Evolutionary conservation across 1,140 invertebrate species (phyloP).

Genomic region (Catajapyx aquilonaris): DNA sequence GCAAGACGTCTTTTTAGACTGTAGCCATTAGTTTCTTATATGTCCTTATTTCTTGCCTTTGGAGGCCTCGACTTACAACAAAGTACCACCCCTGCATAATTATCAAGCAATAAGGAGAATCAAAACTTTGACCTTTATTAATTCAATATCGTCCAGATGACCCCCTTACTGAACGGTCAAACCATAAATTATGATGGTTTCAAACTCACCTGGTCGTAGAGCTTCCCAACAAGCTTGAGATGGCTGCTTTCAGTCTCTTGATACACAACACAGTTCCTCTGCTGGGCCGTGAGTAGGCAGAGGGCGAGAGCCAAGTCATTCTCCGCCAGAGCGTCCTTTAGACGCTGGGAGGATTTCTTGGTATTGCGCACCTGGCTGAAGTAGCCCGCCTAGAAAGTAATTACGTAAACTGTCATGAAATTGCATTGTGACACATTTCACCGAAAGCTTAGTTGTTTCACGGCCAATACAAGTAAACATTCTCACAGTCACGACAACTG

Average conservation of each 20-base stretch:
- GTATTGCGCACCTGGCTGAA: conserved; percentile 93
- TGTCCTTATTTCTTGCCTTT: no score
- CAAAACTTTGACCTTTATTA: no score
- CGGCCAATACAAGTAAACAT: conserved; percentile 7
- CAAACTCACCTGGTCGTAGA: conserved; percentile 24
- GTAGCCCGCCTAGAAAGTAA: conserved; percentile 54
- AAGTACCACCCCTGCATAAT: no score
- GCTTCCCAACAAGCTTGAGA: conserved; percentile 65
- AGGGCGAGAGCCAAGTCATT: conserved; percentile 81
- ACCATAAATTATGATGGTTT: not conserved
- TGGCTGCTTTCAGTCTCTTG: conserved; percentile 69
- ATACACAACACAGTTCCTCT: conserved; percentile 82
- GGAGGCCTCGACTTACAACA: no score
- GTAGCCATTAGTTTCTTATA: no score
- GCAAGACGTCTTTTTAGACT: no score
- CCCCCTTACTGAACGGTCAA: no score
- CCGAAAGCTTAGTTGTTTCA: not conserved
- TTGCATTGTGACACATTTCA: conserved; percentile 8
- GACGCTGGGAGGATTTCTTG: conserved; percentile 80
- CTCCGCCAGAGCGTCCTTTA: conserved; percentile 85
- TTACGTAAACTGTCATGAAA: conserved; percentile 1
- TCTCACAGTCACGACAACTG: conserved; percentile 12
- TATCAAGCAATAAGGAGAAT: no score
- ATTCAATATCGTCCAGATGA: no score
- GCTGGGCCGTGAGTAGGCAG: conserved; percentile 89